A percentile compares a stretch with the other conserved stretches of the same genome.
Conservation (phyloP, 2,888 invertebrate species). For the Acleris holmiana region DNA sequence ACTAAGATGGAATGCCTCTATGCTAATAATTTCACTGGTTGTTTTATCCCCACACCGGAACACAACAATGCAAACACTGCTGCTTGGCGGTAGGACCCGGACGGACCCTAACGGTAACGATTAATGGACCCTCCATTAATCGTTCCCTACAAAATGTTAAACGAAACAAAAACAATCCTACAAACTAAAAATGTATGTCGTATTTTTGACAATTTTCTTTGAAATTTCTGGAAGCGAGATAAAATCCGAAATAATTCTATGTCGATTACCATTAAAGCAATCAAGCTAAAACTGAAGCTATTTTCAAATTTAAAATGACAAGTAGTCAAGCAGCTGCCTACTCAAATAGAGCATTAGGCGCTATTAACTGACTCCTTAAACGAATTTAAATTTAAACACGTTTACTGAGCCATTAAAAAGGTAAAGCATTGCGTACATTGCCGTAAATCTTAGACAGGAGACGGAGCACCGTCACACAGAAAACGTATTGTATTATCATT, state of each 20-base stretch:
- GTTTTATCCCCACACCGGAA: too few relatives aligned
- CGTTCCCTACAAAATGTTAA: too few relatives aligned
- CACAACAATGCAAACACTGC: too few relatives aligned
- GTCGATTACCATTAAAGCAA: not conserved
- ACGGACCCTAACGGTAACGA: too few relatives aligned
- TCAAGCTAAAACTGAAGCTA: conserved; percentile 9
- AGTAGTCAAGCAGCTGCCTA: conserved; percentile 30
- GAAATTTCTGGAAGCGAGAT: too few relatives aligned
- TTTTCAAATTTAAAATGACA: conserved; percentile 27
- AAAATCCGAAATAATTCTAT: not conserved
- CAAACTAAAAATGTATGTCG: too few relatives aligned
- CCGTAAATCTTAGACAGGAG: conserved; percentile 55
- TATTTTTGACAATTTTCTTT: too few relatives aligned
- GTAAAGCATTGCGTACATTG: conserved; percentile 48
- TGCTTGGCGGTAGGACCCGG: too few relatives aligned
- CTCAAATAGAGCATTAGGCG: conserved; percentile 32
- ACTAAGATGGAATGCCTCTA: too few relatives aligned
- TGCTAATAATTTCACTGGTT: too few relatives aligned
- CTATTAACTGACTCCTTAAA: conserved; percentile 44
- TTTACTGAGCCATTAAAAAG: conserved; percentile 52
- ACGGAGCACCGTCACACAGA: conserved; percentile 59
- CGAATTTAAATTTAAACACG: conserved; percentile 48
- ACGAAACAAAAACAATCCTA: too few relatives aligned
- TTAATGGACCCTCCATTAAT: too few relatives aligned
- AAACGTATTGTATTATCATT: conserved; percentile 59